A percentile compares a stretch with the other conserved stretches of the same genome.
These are phyloP conservation scores for Drosophila murphyi DNA, from an alignment of 1,140 invertebrate genomes.

Conservation along the genomic window DNA sequence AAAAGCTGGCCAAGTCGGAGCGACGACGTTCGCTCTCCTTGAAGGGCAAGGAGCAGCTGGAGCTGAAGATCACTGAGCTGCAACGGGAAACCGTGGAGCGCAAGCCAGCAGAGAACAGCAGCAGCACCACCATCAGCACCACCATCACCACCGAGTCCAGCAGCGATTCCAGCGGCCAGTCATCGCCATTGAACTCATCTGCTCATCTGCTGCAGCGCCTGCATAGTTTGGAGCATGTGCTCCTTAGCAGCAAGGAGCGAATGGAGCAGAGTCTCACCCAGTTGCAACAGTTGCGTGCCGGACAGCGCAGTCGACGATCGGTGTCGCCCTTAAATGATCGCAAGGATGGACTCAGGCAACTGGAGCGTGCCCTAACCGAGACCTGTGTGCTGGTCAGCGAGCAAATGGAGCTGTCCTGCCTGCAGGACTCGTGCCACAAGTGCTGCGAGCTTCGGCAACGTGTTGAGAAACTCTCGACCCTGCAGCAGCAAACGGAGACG, in stretches of 20 bases:
- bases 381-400: constrained; percentile 84
- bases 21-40: constrained; percentile 92
- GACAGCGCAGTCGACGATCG: constrained; percentile 85
- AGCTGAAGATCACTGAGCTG: constrained; percentile 91
- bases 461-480: constrained; percentile 62
- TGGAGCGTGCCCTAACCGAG: constrained; percentile 87
- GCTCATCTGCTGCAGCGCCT: constrained; percentile 86
- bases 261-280: constrained; percentile 84
- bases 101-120: constrained; percentile 63
- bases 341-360: constrained; percentile 86
- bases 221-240: constrained; percentile 86
- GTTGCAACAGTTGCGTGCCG: constrained; percentile 86
- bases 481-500: constrained; percentile 66
- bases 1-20: constrained; percentile 92
- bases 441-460: constrained; percentile 83
- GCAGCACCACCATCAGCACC: constrained; percentile 36
- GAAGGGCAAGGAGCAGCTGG: constrained; percentile 92
- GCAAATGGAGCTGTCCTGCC: constrained; percentile 75
- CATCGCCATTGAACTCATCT: constrained; percentile 58
- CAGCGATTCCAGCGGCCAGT: constrained; percentile 43
- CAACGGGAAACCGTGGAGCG: constrained; percentile 91
- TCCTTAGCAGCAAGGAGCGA: constrained; percentile 85
- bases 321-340: constrained; percentile 87
- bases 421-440: constrained; percentile 85
- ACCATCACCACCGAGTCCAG: constrained; percentile 48